A percentile compares a stretch with the other conserved stretches of the same genome.
Evolutionary conservation across 2,113 vertebrate species (phyloP).

Genomic region (Myrmophylax atrothorax): DNA sequence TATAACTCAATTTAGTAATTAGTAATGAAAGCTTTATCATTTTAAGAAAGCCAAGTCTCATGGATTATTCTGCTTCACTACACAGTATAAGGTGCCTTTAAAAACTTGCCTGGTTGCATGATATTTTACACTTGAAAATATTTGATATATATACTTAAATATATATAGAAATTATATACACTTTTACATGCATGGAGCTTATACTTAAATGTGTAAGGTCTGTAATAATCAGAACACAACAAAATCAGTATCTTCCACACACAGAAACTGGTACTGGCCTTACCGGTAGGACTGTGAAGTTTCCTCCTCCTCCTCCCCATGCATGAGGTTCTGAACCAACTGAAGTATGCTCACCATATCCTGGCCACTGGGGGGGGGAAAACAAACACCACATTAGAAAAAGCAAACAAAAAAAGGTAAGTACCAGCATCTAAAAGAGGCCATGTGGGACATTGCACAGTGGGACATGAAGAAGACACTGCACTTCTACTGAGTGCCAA

Average conservation of each 20-base stretch:
- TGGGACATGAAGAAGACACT: background rate
- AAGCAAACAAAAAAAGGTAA: background rate
- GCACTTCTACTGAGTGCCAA: background rate
- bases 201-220: background rate
- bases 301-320: constrained; percentile 88
- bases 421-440: background rate
- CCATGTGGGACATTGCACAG: background rate
- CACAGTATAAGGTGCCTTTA: background rate
- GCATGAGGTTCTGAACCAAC: constrained; percentile 91
- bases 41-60: background rate
- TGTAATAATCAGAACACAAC: background rate
- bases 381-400: background rate
- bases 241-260: background rate
- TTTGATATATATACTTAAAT: background rate
- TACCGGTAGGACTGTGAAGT: constrained; percentile 79
- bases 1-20: background rate
- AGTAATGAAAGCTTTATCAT: background rate
- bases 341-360: constrained; percentile 89
- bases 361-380: constrained; percentile 81
- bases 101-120: background rate
- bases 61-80: background rate
- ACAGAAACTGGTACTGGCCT: background rate
- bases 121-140: background rate
- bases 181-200: background rate
- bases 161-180: background rate